These are phyloP conservation scores for Phaethornis superciliosus DNA, from an alignment of 2,113 vertebrate species.

Conservation along the genomic window DNA sequence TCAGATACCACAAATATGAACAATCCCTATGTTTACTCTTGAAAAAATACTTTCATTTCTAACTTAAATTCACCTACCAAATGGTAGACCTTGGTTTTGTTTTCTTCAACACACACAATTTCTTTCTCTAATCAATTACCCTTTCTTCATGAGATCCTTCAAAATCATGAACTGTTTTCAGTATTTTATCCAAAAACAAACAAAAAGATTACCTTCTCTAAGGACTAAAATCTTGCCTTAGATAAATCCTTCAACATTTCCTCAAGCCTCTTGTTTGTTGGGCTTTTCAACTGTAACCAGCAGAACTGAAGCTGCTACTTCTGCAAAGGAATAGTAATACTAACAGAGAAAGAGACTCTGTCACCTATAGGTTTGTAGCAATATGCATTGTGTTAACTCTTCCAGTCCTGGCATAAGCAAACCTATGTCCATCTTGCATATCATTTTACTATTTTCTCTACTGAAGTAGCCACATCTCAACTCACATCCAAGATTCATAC, in stretches of 20 bases:
- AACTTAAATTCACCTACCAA: background rate
- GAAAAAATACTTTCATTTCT: background rate
- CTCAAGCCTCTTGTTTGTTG: background rate
- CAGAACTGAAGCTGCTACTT: background rate
- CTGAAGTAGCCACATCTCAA: background rate
- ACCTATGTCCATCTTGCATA: background rate
- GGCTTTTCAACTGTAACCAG: background rate
- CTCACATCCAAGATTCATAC: background rate
- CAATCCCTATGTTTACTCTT: background rate
- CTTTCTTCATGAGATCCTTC: background rate
- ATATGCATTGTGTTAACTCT: background rate
- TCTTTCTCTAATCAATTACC: background rate
- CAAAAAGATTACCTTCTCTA: background rate
- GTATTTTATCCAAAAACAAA: background rate
- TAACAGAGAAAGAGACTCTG: background rate
- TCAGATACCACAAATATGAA: background rate
- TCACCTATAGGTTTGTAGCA: background rate
- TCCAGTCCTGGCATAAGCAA: background rate
- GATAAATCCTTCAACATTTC: background rate
- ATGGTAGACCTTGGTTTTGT: background rate
- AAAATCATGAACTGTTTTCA: background rate
- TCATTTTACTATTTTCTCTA: background rate
- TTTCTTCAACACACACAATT: background rate
- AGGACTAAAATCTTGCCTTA: background rate
- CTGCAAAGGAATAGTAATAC: background rate